Conservation (phyloP, 2,797 vertebrate species). For the Cirrhinus molitorella region DNA sequence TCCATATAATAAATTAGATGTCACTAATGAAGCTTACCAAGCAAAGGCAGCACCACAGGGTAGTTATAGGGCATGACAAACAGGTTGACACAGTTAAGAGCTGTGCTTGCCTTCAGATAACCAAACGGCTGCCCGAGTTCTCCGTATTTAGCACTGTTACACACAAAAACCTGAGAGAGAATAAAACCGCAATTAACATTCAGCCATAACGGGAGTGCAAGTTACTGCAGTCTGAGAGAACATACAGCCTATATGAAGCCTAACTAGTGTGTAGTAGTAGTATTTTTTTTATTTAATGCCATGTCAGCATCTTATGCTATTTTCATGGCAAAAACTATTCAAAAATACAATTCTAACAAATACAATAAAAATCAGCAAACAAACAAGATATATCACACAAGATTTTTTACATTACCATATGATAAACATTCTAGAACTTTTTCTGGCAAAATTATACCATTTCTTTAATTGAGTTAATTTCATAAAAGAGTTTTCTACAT, state of each 20-base stretch:
- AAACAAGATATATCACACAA: too few relatives aligned
- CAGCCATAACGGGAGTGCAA: background rate
- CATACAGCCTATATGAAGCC: background rate
- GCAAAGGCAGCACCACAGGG: slow-evolving; percentile 92
- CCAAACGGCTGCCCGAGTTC: slow-evolving; percentile 96
- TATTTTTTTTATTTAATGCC: too few relatives aligned
- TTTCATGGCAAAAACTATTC: too few relatives aligned
- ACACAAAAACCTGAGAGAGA: slow-evolving; percentile 89
- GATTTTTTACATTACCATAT: too few relatives aligned
- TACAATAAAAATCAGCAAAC: too few relatives aligned
- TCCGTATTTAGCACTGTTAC: slow-evolving; percentile 91
- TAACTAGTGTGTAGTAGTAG: background rate
- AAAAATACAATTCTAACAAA: too few relatives aligned
- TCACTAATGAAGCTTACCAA: slow-evolving; percentile 80
- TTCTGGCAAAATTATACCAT: too few relatives aligned
- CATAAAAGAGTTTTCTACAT: too few relatives aligned
- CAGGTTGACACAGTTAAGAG: slow-evolving; percentile 96
- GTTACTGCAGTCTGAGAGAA: background rate
- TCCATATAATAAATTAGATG: background rate
- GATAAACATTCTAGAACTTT: too few relatives aligned
- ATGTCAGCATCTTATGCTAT: too few relatives aligned
- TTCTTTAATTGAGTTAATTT: too few relatives aligned
- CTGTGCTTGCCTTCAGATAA: slow-evolving; percentile 97
- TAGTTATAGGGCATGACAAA: slow-evolving; percentile 99
- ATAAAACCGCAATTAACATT: slow-evolving; percentile 3